Percentiles rank a stretch among this genome's conserved stretches.
These are phyloP conservation scores for Spilosoma lubricipeda DNA, from an alignment of 2,888 invertebrate species.

Conservation along the genomic window DNA sequence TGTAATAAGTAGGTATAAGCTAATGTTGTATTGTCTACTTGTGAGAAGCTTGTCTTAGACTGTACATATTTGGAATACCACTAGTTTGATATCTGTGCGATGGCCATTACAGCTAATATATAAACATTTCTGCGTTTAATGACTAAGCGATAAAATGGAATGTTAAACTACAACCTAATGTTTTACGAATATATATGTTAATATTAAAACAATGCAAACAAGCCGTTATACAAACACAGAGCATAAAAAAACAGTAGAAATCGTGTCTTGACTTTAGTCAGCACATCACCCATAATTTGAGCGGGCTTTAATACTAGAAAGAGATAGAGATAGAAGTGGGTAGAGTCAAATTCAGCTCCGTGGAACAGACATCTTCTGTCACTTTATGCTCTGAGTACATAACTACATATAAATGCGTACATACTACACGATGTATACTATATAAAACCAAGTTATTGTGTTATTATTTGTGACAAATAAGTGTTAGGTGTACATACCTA, in stretches of 20 bases:
- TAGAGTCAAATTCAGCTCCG: not conserved
- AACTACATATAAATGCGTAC: slow-evolving; percentile 39
- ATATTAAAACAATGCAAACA: slow-evolving; percentile 50
- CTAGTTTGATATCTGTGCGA: slow-evolving; percentile 48
- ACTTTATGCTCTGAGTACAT: slow-evolving; percentile 7
- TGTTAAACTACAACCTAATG: slow-evolving; percentile 77
- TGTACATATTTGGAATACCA: slow-evolving; percentile 41
- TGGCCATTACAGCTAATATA: slow-evolving; percentile 43
- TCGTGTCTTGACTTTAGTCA: not conserved
- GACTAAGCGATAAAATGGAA: slow-evolving; percentile 67
- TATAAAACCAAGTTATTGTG: slow-evolving; percentile 36
- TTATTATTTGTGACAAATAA: slow-evolving; percentile 37
- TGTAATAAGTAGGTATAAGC: slow-evolving; percentile 22
- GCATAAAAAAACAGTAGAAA: not conserved
- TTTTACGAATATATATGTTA: slow-evolving; percentile 63
- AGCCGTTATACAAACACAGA: slow-evolving; percentile 28
- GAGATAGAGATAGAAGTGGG: not conserved
- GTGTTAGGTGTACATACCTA: slow-evolving; percentile 26
- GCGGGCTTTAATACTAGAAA: not conserved
- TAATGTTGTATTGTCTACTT: slow-evolving; percentile 45
- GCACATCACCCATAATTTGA: not conserved
- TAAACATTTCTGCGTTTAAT: slow-evolving; percentile 47
- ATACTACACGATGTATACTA: not conserved
- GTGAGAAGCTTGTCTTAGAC: slow-evolving; percentile 41
- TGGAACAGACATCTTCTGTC: not conserved